phyloP scores from a whole-genome alignment of 2,888 invertebrate species.

The Harpalus rubripes region DNA sequence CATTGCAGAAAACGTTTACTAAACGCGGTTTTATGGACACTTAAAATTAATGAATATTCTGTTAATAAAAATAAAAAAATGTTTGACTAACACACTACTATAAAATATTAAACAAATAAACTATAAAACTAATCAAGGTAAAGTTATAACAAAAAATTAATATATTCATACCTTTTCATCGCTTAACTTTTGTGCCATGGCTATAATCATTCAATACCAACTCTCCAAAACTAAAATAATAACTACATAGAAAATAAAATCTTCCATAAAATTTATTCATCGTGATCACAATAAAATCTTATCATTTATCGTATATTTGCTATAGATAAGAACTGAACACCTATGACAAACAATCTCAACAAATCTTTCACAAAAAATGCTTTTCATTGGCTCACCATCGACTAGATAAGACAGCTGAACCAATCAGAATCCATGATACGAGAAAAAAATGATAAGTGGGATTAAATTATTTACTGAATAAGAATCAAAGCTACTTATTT shows the following conservation, averaged over 20 bases:
- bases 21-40: too few relatives aligned
- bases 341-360: conserved; percentile 50
- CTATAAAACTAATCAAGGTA: conserved; percentile 19
- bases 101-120: conserved; percentile 26
- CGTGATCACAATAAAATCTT: conserved; percentile 58
- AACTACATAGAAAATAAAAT: conserved; percentile 45
- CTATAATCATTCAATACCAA: neutral
- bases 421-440: conserved; percentile 52
- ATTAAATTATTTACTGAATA: conserved; percentile 37
- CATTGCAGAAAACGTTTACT: too few relatives aligned
- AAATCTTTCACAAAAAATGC: conserved; percentile 55
- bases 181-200: conserved; percentile 30
- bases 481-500: conserved; percentile 61
- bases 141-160: conserved; percentile 1
- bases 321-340: conserved; percentile 56
- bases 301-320: conserved; percentile 61
- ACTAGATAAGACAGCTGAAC: conserved; percentile 50
- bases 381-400: conserved; percentile 58
- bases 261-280: conserved; percentile 50
- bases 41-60: too few relatives aligned
- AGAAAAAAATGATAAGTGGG: conserved; percentile 34
- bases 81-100: neutral
- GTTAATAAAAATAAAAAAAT: too few relatives aligned
- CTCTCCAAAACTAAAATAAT: neutral
- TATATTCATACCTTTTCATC: conserved; percentile 32